Evolutionary conservation across 1,140 invertebrate species (phyloP), one percentile per base, ranked within the genome.

Genomic region (Aplysia californica): DNA sequence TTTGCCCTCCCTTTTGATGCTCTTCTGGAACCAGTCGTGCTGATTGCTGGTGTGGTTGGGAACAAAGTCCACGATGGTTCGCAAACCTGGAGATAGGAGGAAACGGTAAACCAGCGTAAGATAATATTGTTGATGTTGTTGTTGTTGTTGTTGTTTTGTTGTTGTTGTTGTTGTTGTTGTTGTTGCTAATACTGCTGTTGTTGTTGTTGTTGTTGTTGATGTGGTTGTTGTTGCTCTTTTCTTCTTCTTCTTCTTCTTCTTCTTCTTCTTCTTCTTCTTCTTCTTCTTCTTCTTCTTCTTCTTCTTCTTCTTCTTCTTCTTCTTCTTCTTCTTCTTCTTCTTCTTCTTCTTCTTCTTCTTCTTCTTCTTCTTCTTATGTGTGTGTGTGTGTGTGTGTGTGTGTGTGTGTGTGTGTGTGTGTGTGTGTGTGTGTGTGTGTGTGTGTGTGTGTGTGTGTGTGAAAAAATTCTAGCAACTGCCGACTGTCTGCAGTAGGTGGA

Each of bases 31-130:
- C 95, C 95, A 96, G 66, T 92, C 88, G 79, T 95, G 94, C 76
- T 94, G 84, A 84, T 95, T 92, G 80, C 94, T 95, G 0, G 94
- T 94, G 87, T 97, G 95, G 90, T 97, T 97, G 1, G 95, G 95
- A 20, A 97, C 94, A 84, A 96, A 93, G 85, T 97, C 96, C 86
- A 97, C 85, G 15, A 97, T 91, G 2, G 97, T 87, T 87, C 94
- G 95, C n/a, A 97, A 91, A 76, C 92, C 95, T 94, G 79, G 66
- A 50, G n/a, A 50, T 50, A n/a, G n/a, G 44, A n/a, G n/a, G 44
- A 50, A 50, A 15, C 44, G 10, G 26, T 35, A 18, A 0, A 21
- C 6, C 4, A 21, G 39, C n/a, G 21, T 21, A 58, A 31, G n/a
- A 59, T 21, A 31, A 31, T 72, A 26, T 18, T 20, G 18, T 58